Evolutionary conservation across 2,113 vertebrate species (phyloP).

Genomic region (Megaceryle maxima): DNA sequence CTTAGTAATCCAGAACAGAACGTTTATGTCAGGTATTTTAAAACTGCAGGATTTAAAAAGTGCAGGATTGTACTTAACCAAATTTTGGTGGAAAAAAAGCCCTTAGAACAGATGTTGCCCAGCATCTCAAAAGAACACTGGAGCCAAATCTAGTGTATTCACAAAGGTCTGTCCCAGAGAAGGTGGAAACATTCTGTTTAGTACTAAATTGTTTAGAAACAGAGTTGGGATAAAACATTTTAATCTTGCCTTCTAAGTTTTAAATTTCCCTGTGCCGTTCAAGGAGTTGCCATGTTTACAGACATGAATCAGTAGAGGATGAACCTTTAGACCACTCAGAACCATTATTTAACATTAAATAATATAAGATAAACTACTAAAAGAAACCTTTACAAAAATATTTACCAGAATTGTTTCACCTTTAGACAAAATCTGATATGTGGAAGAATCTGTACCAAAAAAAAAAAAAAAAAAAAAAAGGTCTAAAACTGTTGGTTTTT

Average conservation of each 20-base stretch:
- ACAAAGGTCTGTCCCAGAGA: background rate
- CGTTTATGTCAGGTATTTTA: background rate
- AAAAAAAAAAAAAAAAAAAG: background rate
- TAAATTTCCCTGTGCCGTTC: background rate
- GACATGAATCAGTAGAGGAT: background rate
- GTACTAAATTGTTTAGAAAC: background rate
- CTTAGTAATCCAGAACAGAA: background rate
- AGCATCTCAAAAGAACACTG: background rate
- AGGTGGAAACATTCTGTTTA: background rate
- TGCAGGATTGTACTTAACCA: background rate
- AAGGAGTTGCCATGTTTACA: background rate
- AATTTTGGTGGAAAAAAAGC: background rate
- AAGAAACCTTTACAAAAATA: background rate
- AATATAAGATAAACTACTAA: background rate
- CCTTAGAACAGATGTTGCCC: background rate
- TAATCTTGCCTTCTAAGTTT: background rate
- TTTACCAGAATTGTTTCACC: background rate
- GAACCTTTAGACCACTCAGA: background rate
- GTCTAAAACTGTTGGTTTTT: background rate
- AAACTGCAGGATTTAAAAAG: background rate
- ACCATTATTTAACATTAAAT: background rate
- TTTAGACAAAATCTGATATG: background rate
- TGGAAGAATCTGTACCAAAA: background rate
- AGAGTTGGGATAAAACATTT: background rate
- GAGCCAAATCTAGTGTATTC: background rate